These are phyloP conservation scores for Diorhabda sublineata DNA, from an alignment of 1,140 invertebrate species.

Conservation along the genomic window DNA sequence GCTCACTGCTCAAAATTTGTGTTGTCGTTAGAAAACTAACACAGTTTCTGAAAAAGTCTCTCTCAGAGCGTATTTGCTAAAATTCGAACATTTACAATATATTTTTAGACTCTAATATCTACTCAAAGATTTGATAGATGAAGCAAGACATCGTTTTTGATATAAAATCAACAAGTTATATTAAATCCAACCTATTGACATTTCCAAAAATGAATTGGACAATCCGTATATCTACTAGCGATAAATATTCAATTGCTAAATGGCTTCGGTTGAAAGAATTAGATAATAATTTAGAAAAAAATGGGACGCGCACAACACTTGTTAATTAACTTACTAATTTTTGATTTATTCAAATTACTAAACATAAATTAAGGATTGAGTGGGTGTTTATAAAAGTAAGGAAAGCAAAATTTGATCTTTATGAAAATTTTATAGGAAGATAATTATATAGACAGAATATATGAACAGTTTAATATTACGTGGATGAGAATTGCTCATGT, in stretches of 20 bases:
- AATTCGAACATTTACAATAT: too few species aligned
- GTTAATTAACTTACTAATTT: conserved; percentile 23
- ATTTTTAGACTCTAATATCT: too few species aligned
- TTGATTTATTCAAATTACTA: conserved; percentile 25
- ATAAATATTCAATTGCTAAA: conserved; percentile 12
- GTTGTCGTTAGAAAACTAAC: too few species aligned
- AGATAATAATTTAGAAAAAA: conserved; percentile 19
- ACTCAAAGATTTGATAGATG: too few species aligned
- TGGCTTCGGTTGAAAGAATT: conserved; percentile 2
- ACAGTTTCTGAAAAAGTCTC: too few species aligned
- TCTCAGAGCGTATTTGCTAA: too few species aligned
- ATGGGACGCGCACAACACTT: conserved; percentile 18
- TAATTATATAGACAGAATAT: conserved; percentile 3
- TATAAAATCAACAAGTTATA: too few species aligned
- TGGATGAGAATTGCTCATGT: background rate
- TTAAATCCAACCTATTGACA: too few species aligned
- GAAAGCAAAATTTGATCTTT: background rate
- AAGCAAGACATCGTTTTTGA: too few species aligned
- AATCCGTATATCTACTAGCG: background rate
- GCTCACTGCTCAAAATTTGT: too few species aligned
- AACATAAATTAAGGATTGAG: conserved; percentile 19
- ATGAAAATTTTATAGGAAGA: conserved; percentile 7
- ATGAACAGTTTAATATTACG: conserved; percentile 7
- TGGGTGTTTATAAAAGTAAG: conserved; percentile 19
- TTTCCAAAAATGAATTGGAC: background rate